Percentiles rank a stretch among this genome's conserved stretches.
phyloP scores from a whole-genome alignment of 2,113 vertebrate species.

The Elanoides forficatus region DNA sequence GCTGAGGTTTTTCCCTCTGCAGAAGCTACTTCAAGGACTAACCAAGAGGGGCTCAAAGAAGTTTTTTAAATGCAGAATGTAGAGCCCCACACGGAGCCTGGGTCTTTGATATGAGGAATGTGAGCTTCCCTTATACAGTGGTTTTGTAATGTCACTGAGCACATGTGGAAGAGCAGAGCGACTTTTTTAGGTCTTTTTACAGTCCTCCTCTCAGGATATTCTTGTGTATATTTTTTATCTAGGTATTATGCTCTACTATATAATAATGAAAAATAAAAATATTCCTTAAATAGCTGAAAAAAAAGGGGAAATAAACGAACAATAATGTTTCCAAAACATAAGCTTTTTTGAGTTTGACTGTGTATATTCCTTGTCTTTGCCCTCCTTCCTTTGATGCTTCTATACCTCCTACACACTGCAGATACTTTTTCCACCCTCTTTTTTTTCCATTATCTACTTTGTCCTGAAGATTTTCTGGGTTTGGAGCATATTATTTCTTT shows the following conservation, averaged over 20 bases:
- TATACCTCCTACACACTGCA: not conserved
- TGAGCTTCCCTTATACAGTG: not conserved
- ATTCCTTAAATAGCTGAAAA: not conserved
- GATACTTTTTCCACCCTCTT: not conserved
- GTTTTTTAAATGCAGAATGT: not conserved
- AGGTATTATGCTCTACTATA: not conserved
- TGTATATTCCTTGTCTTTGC: not conserved
- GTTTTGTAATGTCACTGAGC: not conserved
- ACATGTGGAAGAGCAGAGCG: not conserved
- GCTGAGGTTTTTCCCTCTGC: not conserved
- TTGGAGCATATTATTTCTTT: not conserved
- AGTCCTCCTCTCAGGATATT: not conserved
- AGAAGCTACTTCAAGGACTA: not conserved
- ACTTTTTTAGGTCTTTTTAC: not conserved
- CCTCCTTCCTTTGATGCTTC: not conserved
- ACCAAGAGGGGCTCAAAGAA: not conserved
- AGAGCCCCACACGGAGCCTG: not conserved
- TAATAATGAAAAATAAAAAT: not conserved
- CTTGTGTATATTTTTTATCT: not conserved
- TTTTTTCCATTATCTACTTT: conserved; percentile 13
- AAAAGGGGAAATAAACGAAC: not conserved
- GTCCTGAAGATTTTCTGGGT: not conserved
- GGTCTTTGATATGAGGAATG: accelerated
- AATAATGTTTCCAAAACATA: conserved; percentile 6
- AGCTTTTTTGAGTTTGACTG: conserved; percentile 12